Evolutionary conservation across 1,140 invertebrate genomes (phyloP), one percentile per base, ranked within the genome.

Genomic region (Littorina saxatilis): DNA sequence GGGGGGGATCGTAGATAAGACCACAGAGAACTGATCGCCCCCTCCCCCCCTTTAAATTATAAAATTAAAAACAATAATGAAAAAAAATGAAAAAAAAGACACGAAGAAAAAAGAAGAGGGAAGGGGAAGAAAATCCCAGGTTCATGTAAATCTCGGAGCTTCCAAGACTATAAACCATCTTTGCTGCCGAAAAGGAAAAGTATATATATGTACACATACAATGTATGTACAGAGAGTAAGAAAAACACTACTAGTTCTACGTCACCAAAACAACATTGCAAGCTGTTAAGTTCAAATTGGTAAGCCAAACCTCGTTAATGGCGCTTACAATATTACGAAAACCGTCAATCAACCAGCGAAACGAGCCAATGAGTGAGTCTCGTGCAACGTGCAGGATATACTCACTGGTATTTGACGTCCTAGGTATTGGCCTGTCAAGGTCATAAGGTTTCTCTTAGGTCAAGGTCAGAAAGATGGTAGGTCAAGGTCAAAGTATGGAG

Each of bases 201-300:
- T n/a, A n/a, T 23, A 81, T 77, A 79, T 40, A 79, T 70, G 70
- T 37, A 80, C 58, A 50, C 66, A 80, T 66, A 74, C 72, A 76
- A 80, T 58, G 74, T 40, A 80, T 40, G 47, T 15, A 66, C 70
- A 50, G 4, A 76, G 20, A 50, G 20, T 47, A 43, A 70, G 37
- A 70, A 37, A 17, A 81, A 29, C n/a, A n/a, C n/a, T n/a, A n/a
- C 27, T 35, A 81, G 9, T 61, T 73, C 55, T 43, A 82, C 77
- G 73, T 40, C 61, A 23, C n/a, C 32, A 52, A n/a, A 17, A 58
- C 37, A 75, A 52, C 32, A 40, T 27, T 39, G 27, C 37, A 76
- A 23, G 50, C 52, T n/a, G 79, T 50, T 61, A 32, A 83, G 66
- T 55, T 27, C 43, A n/a, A 79, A 1, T 2, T 39, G 37, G 23